Evolutionary conservation across 23 tunicate species (phyloP), one percentile per base, ranked within the genome.

Genomic region (Aplidium turbinatum): DNA sequence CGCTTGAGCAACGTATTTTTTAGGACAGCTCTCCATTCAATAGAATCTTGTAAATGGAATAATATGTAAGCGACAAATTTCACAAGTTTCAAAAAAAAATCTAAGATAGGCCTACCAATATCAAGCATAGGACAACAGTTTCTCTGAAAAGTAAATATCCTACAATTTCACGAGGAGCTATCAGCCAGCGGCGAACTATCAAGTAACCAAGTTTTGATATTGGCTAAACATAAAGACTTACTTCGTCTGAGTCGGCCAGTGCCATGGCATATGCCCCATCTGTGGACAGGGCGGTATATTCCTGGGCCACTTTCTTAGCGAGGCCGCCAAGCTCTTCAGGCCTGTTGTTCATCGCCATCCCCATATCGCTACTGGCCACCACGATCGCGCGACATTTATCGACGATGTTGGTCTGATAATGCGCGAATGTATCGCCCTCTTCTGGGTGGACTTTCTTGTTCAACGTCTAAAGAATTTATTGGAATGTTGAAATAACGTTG

Each of bases 171-270:
- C n/a, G n/a, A n/a, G n/a, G n/a, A n/a, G n/a, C 13, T 18, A 45
- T 18, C 13, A 13, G 53, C 53, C 53, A 19, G 19, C 19, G 53
- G 53, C 0, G n/a, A 19, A 20, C 53, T 47, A 0, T 47, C 0
- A 20, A 20, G 19, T 0, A 20, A n/a, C 53, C 53, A 19, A 20
- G n/a, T 0, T 0, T 20, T 47, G n/a, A n/a, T n/a, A n/a, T n/a
- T n/a, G n/a, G n/a, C n/a, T n/a, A n/a, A n/a, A n/a, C n/a, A n/a
- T n/a, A n/a, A n/a, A 23, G 51, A 25, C 81, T 62, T 48, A 91
- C 97, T 56, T 84, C 86, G 36, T 64, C 79, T 20, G 91, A 67
- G 39, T 91, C 97, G 16, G 97, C 97, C 42, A 91, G 84, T 25
- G 91, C 85, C 57, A 84, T 70, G 34, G 87, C 87, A 35, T 56